Evolutionary conservation across 2,113 vertebrate species (phyloP), one percentile per base, ranked within the genome.

Genomic region (Girardinichthys multiradiatus): DNA sequence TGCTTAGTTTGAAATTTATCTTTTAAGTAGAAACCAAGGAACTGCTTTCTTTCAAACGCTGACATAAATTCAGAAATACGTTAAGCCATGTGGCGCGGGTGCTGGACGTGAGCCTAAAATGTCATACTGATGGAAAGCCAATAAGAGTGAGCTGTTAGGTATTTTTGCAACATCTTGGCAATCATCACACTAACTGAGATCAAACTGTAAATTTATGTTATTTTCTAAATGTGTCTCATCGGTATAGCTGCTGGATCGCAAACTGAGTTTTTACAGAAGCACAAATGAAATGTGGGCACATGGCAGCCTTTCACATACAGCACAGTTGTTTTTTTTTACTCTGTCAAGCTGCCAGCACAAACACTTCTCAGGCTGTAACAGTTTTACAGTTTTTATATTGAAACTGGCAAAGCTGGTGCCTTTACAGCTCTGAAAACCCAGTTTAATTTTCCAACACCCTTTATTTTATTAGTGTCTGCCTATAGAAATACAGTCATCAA

Each of bases 311-410:
- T 77, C 70, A 85, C 68, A 62, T 66, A 86, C 74, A 74, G 85
- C 77, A 51, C 64, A 42, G 74, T 76, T 91, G 86, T 81, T 88
- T 79, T 85, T 86, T 77, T 65, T 71, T 63, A 77, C 82, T 78
- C 58, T 82, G 87, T 89, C 83, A 24, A 48, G 35, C 80, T 73
- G 90, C 93, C 93, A 94, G 91, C 48, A 90, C 63, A 79, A 92
- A 93, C 93, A 91, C 89, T 91, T 90, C 90, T 93, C 85, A 89
- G 90, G 88, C 89, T 92, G 91, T 93, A 92, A 91, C 89, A 92
- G 86, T 91, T 91, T 91, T 91, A 93, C 86, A 76, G 91, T 92
- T 91, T 90, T 92, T 92, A 90, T 90, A 90, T 90, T 89, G 90
- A 82, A 81, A 76, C 86, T 94, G 92, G 92, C 90, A 83, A 81